phyloP scores from a whole-genome alignment of 2,888 invertebrate species.

The Suillia variegata region DNA sequence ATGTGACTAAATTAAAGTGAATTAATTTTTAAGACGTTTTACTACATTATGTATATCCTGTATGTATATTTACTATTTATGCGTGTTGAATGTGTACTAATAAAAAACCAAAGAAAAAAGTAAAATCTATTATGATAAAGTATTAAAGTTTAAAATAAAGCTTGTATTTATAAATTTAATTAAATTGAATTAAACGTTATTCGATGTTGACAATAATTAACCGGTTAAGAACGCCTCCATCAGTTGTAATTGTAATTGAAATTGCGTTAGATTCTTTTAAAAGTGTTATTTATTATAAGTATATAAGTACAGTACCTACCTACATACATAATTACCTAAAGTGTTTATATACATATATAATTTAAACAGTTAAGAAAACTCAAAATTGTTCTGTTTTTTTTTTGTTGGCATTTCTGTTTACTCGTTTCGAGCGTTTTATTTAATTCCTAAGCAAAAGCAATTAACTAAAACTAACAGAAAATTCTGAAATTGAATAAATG shows the following conservation, averaged over 20 bases:
- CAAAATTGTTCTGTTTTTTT: too few relatives aligned
- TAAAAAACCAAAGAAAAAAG: background rate
- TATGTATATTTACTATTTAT: background rate
- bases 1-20: background rate
- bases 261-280: too few relatives aligned
- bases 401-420: background rate
- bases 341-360: background rate
- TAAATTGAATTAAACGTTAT: conserved; percentile 24
- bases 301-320: background rate
- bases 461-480: background rate
- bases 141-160: conserved; percentile 7
- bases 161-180: conserved; percentile 3
- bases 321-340: background rate
- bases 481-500: too few relatives aligned
- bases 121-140: background rate
- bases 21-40: conserved; percentile 10
- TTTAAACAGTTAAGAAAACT: background rate
- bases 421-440: background rate
- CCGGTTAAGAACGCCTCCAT: too few relatives aligned
- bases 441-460: background rate
- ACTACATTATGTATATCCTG: background rate
- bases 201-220: conserved; percentile 21
- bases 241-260: too few relatives aligned
- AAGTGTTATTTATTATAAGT: background rate
- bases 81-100: conserved; percentile 14